These are phyloP conservation scores for Dromius quadrimaculatus DNA, from an alignment of 2,888 invertebrate species.

Conservation along the genomic window DNA sequence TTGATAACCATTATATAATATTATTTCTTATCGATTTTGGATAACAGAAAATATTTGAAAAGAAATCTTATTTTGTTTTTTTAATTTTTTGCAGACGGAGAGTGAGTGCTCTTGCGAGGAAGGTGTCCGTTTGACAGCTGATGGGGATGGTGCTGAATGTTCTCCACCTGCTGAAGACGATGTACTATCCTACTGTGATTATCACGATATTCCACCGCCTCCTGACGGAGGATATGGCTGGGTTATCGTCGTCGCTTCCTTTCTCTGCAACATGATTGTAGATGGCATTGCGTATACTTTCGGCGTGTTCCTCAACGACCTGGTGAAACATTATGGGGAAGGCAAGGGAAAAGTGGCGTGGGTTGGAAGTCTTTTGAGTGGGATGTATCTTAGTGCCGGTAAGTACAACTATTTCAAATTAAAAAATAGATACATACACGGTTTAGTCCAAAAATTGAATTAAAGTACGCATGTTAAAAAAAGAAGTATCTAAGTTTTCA, in stretches of 20 bases:
- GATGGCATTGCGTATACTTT: slow-evolving; percentile 99
- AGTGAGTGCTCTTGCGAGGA: slow-evolving; percentile 90
- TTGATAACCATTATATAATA: too few species aligned
- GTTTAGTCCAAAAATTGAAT: too few species aligned
- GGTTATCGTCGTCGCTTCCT: slow-evolving; percentile 96
- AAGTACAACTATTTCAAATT: slow-evolving; percentile 60
- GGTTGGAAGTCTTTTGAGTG: slow-evolving; percentile 95
- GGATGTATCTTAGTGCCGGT: slow-evolving; percentile 95
- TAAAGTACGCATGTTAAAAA: too few species aligned
- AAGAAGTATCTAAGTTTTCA: not conserved
- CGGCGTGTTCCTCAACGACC: slow-evolving; percentile 89
- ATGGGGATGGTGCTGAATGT: slow-evolving; percentile 74
- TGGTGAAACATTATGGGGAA: slow-evolving; percentile 84
- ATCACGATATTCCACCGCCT: slow-evolving; percentile 85
- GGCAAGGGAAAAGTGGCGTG: slow-evolving; percentile 91
- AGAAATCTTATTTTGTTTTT: too few species aligned
- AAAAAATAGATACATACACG: too few species aligned
- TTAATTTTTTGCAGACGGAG: slow-evolving; percentile 81
- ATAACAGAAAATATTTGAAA: too few species aligned
- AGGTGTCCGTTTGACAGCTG: slow-evolving; percentile 80
- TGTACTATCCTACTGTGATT: slow-evolving; percentile 72
- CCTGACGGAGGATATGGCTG: slow-evolving; percentile 94
- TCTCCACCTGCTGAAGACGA: slow-evolving; percentile 69
- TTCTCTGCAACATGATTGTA: slow-evolving; percentile 97
- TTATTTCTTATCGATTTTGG: too few species aligned